Evolutionary conservation across 1,140 invertebrate genomes (phyloP).

Genomic region (Araneus ventricosus): DNA sequence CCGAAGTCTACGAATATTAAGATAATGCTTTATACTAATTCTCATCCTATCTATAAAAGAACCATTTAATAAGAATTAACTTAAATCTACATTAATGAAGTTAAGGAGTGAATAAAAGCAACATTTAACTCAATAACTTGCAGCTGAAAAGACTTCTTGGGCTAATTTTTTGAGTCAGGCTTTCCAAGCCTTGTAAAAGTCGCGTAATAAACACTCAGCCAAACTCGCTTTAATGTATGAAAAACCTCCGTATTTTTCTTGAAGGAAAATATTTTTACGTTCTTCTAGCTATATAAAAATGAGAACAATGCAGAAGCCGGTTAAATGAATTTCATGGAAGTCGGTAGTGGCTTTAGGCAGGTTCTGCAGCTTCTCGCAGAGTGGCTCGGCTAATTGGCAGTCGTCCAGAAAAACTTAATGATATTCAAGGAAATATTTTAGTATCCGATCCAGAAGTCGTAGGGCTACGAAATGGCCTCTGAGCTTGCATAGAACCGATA

Average conservation of each 20-base stretch:
- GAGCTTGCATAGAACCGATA: background rate
- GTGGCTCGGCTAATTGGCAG: background rate
- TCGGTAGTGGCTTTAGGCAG: background rate
- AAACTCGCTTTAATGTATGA: background rate
- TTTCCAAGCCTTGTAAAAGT: background rate
- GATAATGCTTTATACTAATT: too few relatives aligned
- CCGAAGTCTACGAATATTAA: too few relatives aligned
- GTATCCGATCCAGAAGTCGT: background rate
- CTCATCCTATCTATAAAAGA: background rate
- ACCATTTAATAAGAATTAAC: background rate
- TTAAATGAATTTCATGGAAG: background rate
- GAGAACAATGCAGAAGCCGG: background rate
- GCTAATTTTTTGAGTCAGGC: background rate
- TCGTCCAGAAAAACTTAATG: constrained; percentile 32
- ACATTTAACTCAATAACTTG: background rate
- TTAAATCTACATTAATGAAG: background rate
- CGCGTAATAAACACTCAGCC: background rate
- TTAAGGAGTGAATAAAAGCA: background rate
- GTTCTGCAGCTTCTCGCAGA: background rate
- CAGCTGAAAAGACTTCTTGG: background rate
- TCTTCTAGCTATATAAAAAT: constrained; percentile 9
- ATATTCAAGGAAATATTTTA: constrained; percentile 25
- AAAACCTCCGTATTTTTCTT: background rate
- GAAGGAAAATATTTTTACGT: background rate
- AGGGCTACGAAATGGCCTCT: background rate